phyloP scores from a whole-genome alignment of 1,140 invertebrate genomes.

The Caerostris extrusa region DNA sequence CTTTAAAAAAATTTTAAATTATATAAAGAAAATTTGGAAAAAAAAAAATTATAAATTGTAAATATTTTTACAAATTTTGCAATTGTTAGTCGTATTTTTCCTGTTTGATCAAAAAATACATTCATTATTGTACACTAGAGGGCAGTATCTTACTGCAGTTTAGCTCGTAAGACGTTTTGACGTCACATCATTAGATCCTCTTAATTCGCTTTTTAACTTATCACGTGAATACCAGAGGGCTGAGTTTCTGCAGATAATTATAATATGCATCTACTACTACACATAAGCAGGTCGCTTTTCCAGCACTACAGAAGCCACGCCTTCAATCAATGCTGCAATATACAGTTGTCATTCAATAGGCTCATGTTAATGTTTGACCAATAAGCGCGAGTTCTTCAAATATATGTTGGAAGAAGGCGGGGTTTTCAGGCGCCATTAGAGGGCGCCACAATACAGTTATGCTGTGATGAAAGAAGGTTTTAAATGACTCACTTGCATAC shows the following conservation, averaged over 20 bases:
- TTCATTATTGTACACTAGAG: slow-evolving; percentile 65
- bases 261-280: slow-evolving; percentile 33
- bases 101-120: neutral
- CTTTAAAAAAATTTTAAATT: no score
- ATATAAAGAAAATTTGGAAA: neutral
- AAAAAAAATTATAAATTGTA: neutral
- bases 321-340: neutral
- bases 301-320: slow-evolving; percentile 8
- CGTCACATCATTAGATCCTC: slow-evolving; percentile 52
- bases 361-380: slow-evolving; percentile 60
- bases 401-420: slow-evolving; percentile 63
- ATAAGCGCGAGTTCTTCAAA: slow-evolving; percentile 26
- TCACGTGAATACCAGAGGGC: slow-evolving; percentile 53
- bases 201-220: slow-evolving; percentile 42
- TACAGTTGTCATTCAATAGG: slow-evolving; percentile 25
- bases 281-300: slow-evolving; percentile 26
- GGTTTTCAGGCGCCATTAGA: slow-evolving; percentile 47
- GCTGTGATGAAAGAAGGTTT: neutral
- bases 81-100: neutral
- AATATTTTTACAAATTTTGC: neutral
- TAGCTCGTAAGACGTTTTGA: slow-evolving; percentile 41
- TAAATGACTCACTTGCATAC: neutral
- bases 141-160: slow-evolving; percentile 70
- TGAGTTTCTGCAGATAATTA: slow-evolving; percentile 28
- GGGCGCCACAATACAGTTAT: slow-evolving; percentile 58